These are phyloP conservation scores for Oreohelix idahoensis DNA, from an alignment of 1,140 invertebrate genomes.

Conservation along the genomic window DNA sequence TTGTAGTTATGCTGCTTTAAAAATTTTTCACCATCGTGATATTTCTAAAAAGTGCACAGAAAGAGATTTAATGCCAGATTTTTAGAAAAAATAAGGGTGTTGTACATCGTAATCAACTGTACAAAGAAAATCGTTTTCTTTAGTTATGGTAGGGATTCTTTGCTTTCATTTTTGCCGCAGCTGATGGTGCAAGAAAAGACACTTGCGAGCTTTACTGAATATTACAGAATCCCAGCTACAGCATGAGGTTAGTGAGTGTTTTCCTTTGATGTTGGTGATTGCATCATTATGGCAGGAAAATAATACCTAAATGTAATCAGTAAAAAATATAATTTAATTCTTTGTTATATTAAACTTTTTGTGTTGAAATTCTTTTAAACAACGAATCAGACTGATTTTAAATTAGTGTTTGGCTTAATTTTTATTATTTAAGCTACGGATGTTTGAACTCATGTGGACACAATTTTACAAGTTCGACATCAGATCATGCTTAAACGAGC, in stretches of 20 bases:
- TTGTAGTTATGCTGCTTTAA: too few species aligned
- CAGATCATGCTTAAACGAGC: slow-evolving; percentile 77
- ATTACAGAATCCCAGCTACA: slow-evolving; percentile 81
- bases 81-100: too few species aligned
- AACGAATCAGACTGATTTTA: background rate
- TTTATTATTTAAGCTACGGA: slow-evolving; percentile 60
- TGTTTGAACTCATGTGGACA: slow-evolving; percentile 58
- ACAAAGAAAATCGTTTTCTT: too few species aligned
- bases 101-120: too few species aligned
- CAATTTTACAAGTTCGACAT: slow-evolving; percentile 76
- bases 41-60: too few species aligned
- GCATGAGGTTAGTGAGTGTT: slow-evolving; percentile 77
- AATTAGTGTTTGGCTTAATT: background rate
- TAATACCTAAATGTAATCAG: background rate
- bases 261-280: too few species aligned
- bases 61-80: too few species aligned
- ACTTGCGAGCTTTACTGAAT: slow-evolving; percentile 79
- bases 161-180: slow-evolving; percentile 51
- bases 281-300: background rate
- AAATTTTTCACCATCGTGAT: too few species aligned
- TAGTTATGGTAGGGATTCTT: too few species aligned
- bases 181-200: slow-evolving; percentile 76
- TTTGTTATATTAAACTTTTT: background rate
- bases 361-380: background rate
- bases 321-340: too few species aligned